These are phyloP conservation scores for Drosophila kepulauana DNA, from an alignment of 1,140 invertebrate species.

Conservation along the genomic window DNA sequence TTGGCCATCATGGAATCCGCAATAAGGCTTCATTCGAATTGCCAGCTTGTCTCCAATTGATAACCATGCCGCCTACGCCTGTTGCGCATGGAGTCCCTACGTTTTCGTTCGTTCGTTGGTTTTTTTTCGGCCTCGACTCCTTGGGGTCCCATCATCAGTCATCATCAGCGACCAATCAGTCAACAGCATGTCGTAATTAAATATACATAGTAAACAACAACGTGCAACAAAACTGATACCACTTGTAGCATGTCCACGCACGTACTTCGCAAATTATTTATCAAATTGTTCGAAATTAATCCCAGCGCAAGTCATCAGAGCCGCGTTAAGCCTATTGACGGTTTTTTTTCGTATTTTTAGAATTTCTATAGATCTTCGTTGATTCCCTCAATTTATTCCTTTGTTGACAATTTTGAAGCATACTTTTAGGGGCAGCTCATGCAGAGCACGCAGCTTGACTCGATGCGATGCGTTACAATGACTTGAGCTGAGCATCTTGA, in stretches of 20 bases:
- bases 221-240: slow-evolving; percentile 7
- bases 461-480: neutral
- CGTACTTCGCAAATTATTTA: slow-evolving; percentile 13
- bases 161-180: slow-evolving; percentile 58
- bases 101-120: no score
- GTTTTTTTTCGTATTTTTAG: slow-evolving; percentile 8
- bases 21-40: slow-evolving; percentile 82
- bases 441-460: neutral
- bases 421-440: slow-evolving; percentile 20
- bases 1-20: slow-evolving; percentile 62
- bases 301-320: neutral
- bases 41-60: slow-evolving; percentile 80
- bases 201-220: slow-evolving; percentile 22
- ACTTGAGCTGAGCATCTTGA: neutral
- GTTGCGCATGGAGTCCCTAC: slow-evolving; percentile 21
- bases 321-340: neutral
- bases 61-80: slow-evolving; percentile 37
- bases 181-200: slow-evolving; percentile 80
- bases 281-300: slow-evolving; percentile 19
- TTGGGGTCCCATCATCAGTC: slow-evolving; percentile 24
- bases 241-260: slow-evolving; percentile 18
- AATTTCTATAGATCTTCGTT: slow-evolving; percentile 4
- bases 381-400: slow-evolving; percentile 12
- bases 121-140: slow-evolving; percentile 1
- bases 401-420: slow-evolving; percentile 8